phyloP scores from a whole-genome alignment of 30 jellyfish, hydroid and myxozoan genomes.

The Nemopilema nomurai region DNA sequence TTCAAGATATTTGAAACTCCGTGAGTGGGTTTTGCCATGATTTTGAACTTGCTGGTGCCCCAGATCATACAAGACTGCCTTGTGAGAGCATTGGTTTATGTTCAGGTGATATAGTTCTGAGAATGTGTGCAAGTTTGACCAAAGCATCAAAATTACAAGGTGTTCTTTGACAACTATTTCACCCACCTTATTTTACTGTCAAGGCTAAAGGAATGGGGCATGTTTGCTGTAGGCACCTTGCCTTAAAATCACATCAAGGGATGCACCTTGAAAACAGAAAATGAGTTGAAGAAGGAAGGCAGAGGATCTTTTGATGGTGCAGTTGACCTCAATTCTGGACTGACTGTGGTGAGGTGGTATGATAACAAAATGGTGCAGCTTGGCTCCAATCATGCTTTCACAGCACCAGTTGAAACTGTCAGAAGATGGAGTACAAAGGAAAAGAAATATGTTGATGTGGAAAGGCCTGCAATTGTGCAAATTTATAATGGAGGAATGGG shows the following conservation, averaged over 20 bases:
- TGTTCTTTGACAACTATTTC: slow-evolving; percentile 60
- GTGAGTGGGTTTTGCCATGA: slow-evolving; percentile 39
- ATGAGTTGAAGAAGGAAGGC: slow-evolving; percentile 55
- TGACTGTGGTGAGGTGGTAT: slow-evolving; percentile 51
- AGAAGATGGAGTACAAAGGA: slow-evolving; percentile 30
- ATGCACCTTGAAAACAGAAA: slow-evolving; percentile 47
- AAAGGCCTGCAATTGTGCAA: slow-evolving; percentile 57
- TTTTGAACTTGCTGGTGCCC: slow-evolving; percentile 59
- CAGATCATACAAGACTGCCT: slow-evolving; percentile 22
- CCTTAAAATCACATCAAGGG: slow-evolving; percentile 56
- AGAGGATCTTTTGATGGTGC: slow-evolving; percentile 57
- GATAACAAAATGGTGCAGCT: slow-evolving; percentile 39
- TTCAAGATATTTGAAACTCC: slow-evolving; percentile 20
- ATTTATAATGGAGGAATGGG: slow-evolving; percentile 61
- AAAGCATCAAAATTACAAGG: slow-evolving; percentile 47
- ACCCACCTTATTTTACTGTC: slow-evolving; percentile 26
- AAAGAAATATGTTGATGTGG: slow-evolving; percentile 39
- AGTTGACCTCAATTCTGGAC: slow-evolving; percentile 57
- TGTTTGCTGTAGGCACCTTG: slow-evolving; percentile 64
- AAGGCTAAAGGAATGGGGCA: slow-evolving; percentile 60
- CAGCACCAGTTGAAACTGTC: slow-evolving; percentile 39
- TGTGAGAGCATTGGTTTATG: slow-evolving; percentile 40
- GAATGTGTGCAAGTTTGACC: slow-evolving; percentile 43
- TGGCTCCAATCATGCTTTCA: slow-evolving; percentile 40
- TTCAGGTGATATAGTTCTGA: slow-evolving; percentile 42